Conservation (phyloP, 2,113 vertebrate genomes). For the Aegotheles bennettii region DNA sequence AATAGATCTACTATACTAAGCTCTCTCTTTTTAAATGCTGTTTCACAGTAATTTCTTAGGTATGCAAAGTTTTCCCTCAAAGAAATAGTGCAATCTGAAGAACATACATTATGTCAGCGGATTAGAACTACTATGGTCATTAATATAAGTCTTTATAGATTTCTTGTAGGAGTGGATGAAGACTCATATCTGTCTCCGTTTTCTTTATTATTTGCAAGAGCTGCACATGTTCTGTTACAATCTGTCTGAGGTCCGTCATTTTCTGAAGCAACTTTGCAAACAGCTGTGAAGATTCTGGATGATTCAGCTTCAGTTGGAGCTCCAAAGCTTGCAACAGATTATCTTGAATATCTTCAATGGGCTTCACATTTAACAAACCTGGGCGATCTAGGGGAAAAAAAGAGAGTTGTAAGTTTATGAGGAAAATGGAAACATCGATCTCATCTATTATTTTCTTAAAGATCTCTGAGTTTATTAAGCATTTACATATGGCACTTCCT, state of each 20-base stretch:
- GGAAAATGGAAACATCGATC: rapidly evolving
- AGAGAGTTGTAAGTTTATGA: background rate
- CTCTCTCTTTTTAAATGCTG: conserved; percentile 73
- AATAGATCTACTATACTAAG: conserved; percentile 82
- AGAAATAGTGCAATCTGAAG: conserved; percentile 79
- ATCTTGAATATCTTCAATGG: conserved; percentile 96
- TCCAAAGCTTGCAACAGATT: conserved; percentile 92
- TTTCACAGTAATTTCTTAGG: conserved; percentile 81
- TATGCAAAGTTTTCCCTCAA: conserved; percentile 71
- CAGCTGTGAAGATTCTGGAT: conserved; percentile 92
- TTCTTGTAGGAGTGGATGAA: conserved; percentile 96
- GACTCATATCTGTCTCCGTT: conserved; percentile 90
- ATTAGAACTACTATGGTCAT: conserved; percentile 3
- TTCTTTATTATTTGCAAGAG: conserved; percentile 92
- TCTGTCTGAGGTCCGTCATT: conserved; percentile 98
- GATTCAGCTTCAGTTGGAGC: conserved; percentile 94
- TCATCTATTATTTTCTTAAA: rapidly evolving
- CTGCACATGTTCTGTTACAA: conserved; percentile 95
- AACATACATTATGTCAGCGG: conserved; percentile 54
- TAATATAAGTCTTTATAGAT: conserved; percentile 98
- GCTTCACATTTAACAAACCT: conserved; percentile 93
- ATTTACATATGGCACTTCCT: background rate
- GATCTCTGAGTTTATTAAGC: background rate
- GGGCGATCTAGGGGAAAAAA: conserved; percentile 85
- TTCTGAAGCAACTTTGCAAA: conserved; percentile 98